Evolutionary conservation across 2,113 vertebrate species (phyloP).

Genomic region (Hemiscyllium ocellatum): DNA sequence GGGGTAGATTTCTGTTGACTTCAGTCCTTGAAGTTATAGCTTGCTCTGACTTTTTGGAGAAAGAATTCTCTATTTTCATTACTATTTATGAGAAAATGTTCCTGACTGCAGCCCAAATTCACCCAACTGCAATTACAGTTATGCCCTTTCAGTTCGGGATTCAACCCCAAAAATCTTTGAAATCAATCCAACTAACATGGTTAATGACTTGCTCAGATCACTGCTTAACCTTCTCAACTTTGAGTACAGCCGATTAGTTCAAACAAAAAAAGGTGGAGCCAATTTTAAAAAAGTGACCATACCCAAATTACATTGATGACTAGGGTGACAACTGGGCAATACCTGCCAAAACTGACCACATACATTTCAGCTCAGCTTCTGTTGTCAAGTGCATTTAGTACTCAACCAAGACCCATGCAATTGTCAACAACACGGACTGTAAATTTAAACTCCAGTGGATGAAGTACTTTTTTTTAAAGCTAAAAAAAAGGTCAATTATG

Average conservation of each 20-base stretch:
- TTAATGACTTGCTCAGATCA: not conserved
- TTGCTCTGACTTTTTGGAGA: not conserved
- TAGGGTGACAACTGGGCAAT: not conserved
- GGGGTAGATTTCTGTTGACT: not conserved
- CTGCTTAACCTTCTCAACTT: not conserved
- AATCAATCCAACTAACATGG: not conserved
- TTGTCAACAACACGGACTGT: not conserved
- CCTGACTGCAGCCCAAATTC: not conserved
- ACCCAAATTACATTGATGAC: not conserved
- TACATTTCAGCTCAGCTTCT: not conserved
- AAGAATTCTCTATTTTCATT: not conserved
- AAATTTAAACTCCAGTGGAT: no score
- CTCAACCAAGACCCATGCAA: not conserved
- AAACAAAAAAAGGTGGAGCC: not conserved
- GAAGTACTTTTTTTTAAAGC: not conserved
- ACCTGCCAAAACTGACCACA: not conserved
- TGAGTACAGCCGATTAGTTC: not conserved
- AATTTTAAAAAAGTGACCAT: not conserved
- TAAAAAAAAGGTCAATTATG: not conserved
- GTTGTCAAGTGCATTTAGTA: not conserved
- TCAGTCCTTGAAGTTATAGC: not conserved
- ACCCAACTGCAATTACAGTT: not conserved
- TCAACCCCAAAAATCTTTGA: not conserved
- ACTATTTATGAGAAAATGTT: not conserved
- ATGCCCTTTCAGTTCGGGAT: not conserved